Percentiles rank a stretch among this genome's conserved stretches.
phyloP scores from a whole-genome alignment of 2,113 vertebrate genomes.

The Anolis sagrei region DNA sequence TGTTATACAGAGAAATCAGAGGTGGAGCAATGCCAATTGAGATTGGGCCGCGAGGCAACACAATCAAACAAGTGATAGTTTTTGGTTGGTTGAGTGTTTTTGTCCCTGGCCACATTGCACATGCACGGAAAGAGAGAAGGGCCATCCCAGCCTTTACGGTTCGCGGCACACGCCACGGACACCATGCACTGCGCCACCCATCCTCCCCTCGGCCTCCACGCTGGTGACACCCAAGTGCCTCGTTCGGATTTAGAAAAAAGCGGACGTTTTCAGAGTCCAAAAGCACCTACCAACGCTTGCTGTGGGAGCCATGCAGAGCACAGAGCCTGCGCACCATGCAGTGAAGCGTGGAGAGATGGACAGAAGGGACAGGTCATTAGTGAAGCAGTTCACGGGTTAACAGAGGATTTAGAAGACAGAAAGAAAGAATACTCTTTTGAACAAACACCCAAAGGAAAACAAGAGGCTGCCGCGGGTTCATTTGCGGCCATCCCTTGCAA shows the following conservation, averaged over 20 bases:
- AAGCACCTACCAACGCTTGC: constrained; percentile 84
- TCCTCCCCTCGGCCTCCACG: background rate
- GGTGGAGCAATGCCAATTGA: background rate
- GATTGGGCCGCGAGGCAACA: background rate
- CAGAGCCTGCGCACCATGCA: constrained; percentile 85
- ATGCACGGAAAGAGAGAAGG: background rate
- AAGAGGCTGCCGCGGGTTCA: constrained; percentile 50
- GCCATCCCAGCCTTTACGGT: background rate
- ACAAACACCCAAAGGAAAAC: constrained; percentile 69
- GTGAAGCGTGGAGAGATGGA: constrained; percentile 84
- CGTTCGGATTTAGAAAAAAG: constrained; percentile 71
- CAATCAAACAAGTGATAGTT: background rate
- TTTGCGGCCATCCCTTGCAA: constrained; percentile 56
- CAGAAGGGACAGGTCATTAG: constrained; percentile 84
- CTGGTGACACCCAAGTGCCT: constrained; percentile 36
- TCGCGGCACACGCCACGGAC: background rate
- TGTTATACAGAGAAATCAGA: too few species aligned
- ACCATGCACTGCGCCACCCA: background rate
- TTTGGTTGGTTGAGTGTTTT: background rate
- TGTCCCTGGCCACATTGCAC: too few species aligned
- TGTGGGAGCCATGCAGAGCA: constrained; percentile 86
- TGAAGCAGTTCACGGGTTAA: constrained; percentile 72
- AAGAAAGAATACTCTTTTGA: constrained; percentile 62
- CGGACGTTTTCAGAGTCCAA: constrained; percentile 76
- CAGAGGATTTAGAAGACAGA: background rate